phyloP scores from a whole-genome alignment of 2,888 invertebrate genomes.

The Apotomis capreana region DNA sequence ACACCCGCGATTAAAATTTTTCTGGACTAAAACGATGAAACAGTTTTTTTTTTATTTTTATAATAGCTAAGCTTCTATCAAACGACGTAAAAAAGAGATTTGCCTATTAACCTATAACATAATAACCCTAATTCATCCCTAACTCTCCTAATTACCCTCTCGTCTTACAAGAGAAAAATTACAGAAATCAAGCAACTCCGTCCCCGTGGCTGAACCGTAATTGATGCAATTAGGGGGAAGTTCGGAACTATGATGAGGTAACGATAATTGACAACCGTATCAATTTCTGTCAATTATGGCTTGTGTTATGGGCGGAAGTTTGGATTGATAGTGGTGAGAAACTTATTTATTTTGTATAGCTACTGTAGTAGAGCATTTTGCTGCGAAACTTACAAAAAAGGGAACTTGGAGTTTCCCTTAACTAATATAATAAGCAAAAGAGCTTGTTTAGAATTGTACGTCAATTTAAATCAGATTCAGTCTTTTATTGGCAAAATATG shows the following conservation, averaged over 20 bases:
- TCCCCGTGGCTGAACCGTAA: conserved; percentile 51
- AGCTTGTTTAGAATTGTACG: too few species aligned
- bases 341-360: background rate
- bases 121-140: background rate
- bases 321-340: background rate
- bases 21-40: too few species aligned
- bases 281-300: conserved; percentile 32
- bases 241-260: conserved; percentile 37
- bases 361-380: too few species aligned
- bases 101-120: background rate
- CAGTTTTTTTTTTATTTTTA: too few species aligned
- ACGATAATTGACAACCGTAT: conserved; percentile 32
- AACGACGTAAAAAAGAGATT: background rate
- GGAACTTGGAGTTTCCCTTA: too few species aligned
- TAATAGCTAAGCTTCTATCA: too few species aligned
- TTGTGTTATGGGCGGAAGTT: background rate
- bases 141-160: conserved; percentile 41
- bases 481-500: too few species aligned
- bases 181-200: conserved; percentile 37
- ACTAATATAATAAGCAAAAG: too few species aligned
- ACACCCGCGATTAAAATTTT: too few species aligned
- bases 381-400: too few species aligned
- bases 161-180: conserved; percentile 47
- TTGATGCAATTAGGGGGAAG: conserved; percentile 67
- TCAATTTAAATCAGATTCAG: too few species aligned